Base-by-base conservation (phyloP, 2,888 invertebrate genomes). In the Drosophila algonquin region DNA sequence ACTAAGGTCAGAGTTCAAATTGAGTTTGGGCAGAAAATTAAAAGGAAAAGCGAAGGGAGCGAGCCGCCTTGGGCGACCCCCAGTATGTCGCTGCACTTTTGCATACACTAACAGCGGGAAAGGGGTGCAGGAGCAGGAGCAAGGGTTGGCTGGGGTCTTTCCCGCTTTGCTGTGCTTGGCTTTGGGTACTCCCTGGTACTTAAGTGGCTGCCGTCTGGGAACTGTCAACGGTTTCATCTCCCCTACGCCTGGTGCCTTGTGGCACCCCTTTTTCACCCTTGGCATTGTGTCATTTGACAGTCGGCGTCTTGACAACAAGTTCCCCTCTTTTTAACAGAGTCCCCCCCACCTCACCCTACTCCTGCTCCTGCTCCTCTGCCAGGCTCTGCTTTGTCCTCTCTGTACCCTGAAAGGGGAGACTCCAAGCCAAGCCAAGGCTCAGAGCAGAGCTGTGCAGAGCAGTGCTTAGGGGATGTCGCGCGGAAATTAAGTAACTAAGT, bases 401-500 rank as follows among this genome's bases (percentile, higher is more conserved):
- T 44, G 63, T 51, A 62, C 21, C 32, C 24, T 5, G n/a, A 1
- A 18, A 30, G 8, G n/a, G 3, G 32, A 45, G 35, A 35, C 9
- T 10, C 21, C 21, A 21, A 21, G 12, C 21, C 21, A 21, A 3
- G 12, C 21, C 48, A 24, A 40, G 32, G 44, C 51, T 24, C 50
- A 57, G 65, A 60, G 68, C 67, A 58, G 56, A 46, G 47, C 50
- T 55, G 65, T 58, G 68, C 67, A 58, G 56, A 46, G 47, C 47
- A 51, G 58, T 75, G 50, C 55, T 54, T 48, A 40, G 47, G 56
- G 35, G 45, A 85, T 79, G 74, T 80, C 79, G 68, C 79, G 73
- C 80, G 87, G 87, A 84, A 87, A 84, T 87, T 84, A 87, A 84
- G 80, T 87, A 84, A 84, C 85, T 84, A 84, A 84, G 86, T 82